Evolutionary conservation across 2,888 invertebrate species (phyloP), one percentile per base, ranked within the genome.

Genomic region (Pteria penguin): DNA sequence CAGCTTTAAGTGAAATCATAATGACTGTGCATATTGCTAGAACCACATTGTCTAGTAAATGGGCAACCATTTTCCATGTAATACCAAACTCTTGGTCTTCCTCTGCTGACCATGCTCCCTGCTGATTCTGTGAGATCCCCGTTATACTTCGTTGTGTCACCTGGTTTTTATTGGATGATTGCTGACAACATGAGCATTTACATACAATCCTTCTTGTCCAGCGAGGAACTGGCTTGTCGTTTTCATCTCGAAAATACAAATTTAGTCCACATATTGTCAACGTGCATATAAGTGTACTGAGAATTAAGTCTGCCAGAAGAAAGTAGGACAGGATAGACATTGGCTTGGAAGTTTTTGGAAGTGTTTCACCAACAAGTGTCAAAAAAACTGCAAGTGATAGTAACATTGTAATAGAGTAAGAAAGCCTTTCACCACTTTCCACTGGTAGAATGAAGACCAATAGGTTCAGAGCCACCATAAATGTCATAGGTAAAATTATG

Each of bases 361-460:
- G 54, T 52, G 78, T 81, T 33, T 81, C 80, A 4, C 74, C 78
- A 24, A 81, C 78, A 1, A 81, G 69, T 2, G 78, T 78, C 52
- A 81, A 54, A 63, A 81, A 81, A n/a, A 81, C 80, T 14, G 78
- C 78, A 1, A 81, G 61, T 1, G 80, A 78, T 11, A 81, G 74
- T 24, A 81, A 62, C n/a, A 81, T 76, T 0, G 80, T 81, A 14
- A 78, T 74, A 27, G 76, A 26, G 55, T 72, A 81, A 0, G 78
- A 78, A 4, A 78, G 66, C 24, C 80, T 54, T 36, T 81, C 80
- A 5, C 80, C 80, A 27, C 73, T 73, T 14, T 78, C 78, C 1
- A 70, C 71, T 2, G 80, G 80, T 24, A 81, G 36, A 4, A 81
- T 24, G 24, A 81, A 81, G 4, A 81, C 80, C 4, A 81, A 54